phyloP scores from a whole-genome alignment of 2,797 vertebrate genomes.

The Chiroxiphia lanceolata region DNA sequence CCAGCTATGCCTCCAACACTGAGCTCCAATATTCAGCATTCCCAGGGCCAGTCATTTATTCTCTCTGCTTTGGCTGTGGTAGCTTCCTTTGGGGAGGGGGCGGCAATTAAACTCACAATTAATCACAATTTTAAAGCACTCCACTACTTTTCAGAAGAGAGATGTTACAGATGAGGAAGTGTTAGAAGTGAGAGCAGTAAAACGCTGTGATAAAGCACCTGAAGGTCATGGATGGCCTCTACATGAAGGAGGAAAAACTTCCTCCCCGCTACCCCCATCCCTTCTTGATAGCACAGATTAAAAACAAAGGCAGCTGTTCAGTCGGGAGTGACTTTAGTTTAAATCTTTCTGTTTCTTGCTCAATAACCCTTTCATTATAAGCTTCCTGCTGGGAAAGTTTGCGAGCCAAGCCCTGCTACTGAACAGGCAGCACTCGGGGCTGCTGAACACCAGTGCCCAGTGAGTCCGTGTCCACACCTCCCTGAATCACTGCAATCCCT shows the following conservation, averaged over 20 bases:
- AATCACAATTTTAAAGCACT: background rate
- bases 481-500: background rate
- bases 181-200: background rate
- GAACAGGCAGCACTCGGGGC: background rate
- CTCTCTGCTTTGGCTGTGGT: background rate
- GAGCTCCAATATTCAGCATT: background rate
- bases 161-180: background rate
- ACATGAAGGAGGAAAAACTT: slow-evolving; percentile 2
- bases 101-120: background rate
- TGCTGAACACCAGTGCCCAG: background rate
- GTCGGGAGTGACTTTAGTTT: slow-evolving; percentile 7
- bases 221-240: slow-evolving; percentile 20
- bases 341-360: slow-evolving; percentile 54
- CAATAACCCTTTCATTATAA: slow-evolving; percentile 57
- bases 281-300: slow-evolving; percentile 24
- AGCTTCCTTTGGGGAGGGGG: background rate
- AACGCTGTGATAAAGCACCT: slow-evolving; percentile 38
- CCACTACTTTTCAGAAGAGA: background rate
- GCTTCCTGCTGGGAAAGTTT: slow-evolving; percentile 54
- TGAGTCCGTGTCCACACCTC: background rate
- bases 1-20: background rate
- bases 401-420: slow-evolving; percentile 49
- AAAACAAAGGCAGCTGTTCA: slow-evolving; percentile 67
- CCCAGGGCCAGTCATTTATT: background rate
- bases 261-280: background rate